Base-by-base conservation (phyloP, 2,797 vertebrate species). In the Crenichthys baileyi region DNA sequence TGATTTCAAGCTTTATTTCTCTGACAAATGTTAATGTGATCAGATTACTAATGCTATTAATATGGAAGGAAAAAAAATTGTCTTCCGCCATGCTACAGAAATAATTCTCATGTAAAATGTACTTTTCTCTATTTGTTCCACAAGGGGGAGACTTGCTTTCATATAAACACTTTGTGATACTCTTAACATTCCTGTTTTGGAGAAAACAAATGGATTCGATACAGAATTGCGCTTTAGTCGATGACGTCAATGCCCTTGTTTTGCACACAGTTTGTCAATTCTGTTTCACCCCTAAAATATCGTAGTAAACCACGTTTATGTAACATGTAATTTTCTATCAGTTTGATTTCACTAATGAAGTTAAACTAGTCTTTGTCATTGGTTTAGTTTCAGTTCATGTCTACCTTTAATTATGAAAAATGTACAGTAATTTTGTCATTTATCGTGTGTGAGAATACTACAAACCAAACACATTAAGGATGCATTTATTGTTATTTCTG, bases 141-240 rank as follows among this genome's bases (percentile, higher is more conserved):
- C 85, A 72, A 88, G 86, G 53, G 83, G 88, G 89, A 88, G 85
- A 83, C 80, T 8, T 77, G 50, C 67, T 72, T 77, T 77, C 73
- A 73, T 85, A 16, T 80, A 18, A 20, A 60, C 39, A 71, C 56
- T n/a, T 60, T 71, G 46, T 78, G 22, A 83, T 75, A 77, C 68
- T 77, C 53, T 58, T 78, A 20, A 79, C 88, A 90, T 94, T 93
- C 88, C 90, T 83, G 77, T 79, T 36, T n/a, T 9, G 77, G 79
- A 89, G 70, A 80, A 87, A 82, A 87, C 65, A 71, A 63, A 89
- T 83, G 76, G 70, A 87, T 89, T 85, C 84, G 60, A 85, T 73
- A 67, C 81, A 88, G 78, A 83, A 77, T 85, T 94, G 94, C 94
- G 94, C 92, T 94, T 94, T 93, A 93, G 87, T 87, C 72, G 83